These are phyloP conservation scores for Orientallactaga bullata DNA, from an alignment of 2,113 vertebrate species.

Conservation along the genomic window DNA sequence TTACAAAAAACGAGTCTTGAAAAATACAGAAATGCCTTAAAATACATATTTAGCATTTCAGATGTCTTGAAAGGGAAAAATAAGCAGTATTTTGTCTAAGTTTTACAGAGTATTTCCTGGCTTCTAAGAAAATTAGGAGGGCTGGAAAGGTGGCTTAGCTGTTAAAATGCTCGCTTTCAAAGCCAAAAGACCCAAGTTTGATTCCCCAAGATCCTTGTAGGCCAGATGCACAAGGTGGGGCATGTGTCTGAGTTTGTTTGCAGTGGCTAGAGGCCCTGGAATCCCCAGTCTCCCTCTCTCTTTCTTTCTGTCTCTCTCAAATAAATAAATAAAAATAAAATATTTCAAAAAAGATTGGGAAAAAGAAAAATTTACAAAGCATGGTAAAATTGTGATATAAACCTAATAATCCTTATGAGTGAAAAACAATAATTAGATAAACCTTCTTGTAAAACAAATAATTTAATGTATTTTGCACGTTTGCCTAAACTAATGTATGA, in stretches of 20 bases:
- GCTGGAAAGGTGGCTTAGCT: too few relatives aligned
- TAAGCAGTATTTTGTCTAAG: not conserved
- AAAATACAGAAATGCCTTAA: slow-evolving; percentile 11
- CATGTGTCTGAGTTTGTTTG: too few relatives aligned
- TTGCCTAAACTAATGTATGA: slow-evolving; percentile 13
- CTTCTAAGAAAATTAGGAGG: not conserved
- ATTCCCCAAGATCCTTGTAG: too few relatives aligned
- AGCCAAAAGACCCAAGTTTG: too few relatives aligned
- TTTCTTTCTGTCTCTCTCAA: too few relatives aligned
- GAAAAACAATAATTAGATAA: slow-evolving; percentile 47
- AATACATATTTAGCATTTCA: slow-evolving; percentile 22
- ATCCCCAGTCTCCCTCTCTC: too few relatives aligned
- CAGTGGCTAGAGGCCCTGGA: too few relatives aligned
- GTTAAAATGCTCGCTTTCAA: too few relatives aligned
- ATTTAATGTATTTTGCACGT: slow-evolving; percentile 22
- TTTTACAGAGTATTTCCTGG: slow-evolving; percentile 53
- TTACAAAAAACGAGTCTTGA: slow-evolving; percentile 19
- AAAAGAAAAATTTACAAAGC: not conserved
- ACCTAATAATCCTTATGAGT: not conserved
- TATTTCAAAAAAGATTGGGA: not conserved
- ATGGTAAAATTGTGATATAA: slow-evolving; percentile 45
- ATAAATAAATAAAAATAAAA: too few relatives aligned
- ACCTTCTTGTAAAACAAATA: not conserved
- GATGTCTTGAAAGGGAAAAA: slow-evolving; percentile 29
- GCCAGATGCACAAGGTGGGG: too few relatives aligned